Conservation (phyloP, 2,113 vertebrate genomes). For the Rhizomys pruinosus region DNA sequence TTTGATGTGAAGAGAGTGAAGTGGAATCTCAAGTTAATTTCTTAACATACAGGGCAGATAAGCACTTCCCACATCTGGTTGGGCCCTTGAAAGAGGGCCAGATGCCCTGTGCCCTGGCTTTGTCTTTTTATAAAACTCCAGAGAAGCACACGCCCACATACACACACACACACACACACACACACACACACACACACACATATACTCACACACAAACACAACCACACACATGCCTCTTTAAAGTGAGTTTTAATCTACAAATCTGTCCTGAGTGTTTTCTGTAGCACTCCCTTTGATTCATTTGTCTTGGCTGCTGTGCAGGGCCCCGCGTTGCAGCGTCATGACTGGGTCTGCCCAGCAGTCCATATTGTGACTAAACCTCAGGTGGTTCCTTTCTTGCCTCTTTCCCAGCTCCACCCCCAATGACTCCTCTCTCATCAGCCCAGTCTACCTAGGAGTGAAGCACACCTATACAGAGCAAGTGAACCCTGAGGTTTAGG, state of each 20-base stretch:
- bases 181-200: no score
- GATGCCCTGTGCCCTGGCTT: background rate
- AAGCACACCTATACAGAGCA: background rate
- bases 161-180: no score
- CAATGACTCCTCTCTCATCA: background rate
- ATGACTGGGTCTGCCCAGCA: background rate
- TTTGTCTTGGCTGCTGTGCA: background rate
- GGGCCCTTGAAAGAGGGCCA: background rate
- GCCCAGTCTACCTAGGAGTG: background rate
- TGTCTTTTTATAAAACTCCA: background rate
- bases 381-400: background rate
- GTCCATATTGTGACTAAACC: background rate
- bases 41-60: background rate
- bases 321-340: background rate
- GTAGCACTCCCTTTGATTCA: background rate
- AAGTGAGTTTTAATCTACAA: background rate
- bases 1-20: background rate
- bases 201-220: no score
- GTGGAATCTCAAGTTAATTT: background rate
- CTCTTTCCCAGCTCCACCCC: background rate
- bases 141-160: background rate
- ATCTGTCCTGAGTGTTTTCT: background rate
- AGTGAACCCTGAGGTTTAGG: background rate
- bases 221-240: background rate
- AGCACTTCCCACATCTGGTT: background rate